Evolutionary conservation across 2,113 vertebrate species (phyloP), one percentile per base, ranked within the genome.

Genomic region (Cyphomyrus plagiostoma): DNA sequence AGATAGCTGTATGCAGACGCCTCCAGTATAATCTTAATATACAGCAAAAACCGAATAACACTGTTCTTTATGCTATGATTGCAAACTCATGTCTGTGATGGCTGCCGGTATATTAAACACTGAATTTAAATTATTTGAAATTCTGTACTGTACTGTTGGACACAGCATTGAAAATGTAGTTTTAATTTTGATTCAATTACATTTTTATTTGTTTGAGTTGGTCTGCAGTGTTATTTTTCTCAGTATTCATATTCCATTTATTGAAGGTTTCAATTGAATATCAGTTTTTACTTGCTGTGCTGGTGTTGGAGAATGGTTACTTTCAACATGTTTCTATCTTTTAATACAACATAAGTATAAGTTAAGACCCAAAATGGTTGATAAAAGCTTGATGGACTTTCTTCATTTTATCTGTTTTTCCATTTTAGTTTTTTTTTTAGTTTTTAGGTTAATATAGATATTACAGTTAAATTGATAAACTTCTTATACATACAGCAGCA

Each of bases 111-210:
- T 39, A 53, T 53, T 26, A 50, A 53, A 87, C 85, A 87, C 85
- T 87, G 85, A 87, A 87, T 53, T 87, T 53, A 52, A 52, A 15
- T 87, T 87, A 87, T 87, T 87, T 35, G n/a, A 87, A 87, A 87
- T 87, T 87, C 85, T 87, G 85, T 87, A 35, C 84, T 86, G 84
- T 86, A 86, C 48, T 87, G 50, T 86, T 52, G 5, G 49, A 86
- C n/a, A 53, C 46, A 50, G 26, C 30, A 39, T 53, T 87, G 85
- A 30, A 87, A 52, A 87, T 56, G 85, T 87, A 86, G 49, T 52
- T 87, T 87, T 56, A 48, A 52, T 87, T 87, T 87, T 87, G 26
- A 48, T 87, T 26, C 23, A 87, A 21, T 87, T 87, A 53, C 8
- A 86, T 42, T 87, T 87, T 87, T 26, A 87, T 56, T 87, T 42